Conservation (phyloP, 2,888 invertebrate species). For the Himalopsyche kuldschensis region DNA sequence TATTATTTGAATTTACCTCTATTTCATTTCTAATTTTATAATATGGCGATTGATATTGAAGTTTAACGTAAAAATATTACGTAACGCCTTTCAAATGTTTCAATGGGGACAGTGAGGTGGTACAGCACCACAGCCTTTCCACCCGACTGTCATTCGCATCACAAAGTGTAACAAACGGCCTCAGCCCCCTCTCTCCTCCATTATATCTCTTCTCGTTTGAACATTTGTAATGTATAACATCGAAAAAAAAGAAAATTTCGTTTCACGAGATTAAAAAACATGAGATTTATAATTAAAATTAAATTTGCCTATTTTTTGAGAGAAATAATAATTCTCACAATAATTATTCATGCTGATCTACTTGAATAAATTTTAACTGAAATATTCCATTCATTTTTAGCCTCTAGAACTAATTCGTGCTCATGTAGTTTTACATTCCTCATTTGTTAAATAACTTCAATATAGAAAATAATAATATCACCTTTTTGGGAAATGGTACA, state of each 20-base stretch:
- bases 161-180: conserved; percentile 10
- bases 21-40: no score
- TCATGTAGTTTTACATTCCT: no score
- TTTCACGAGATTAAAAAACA: neutral
- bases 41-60: neutral
- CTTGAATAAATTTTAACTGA: no score
- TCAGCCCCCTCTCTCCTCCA: neutral
- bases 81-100: neutral
- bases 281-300: neutral
- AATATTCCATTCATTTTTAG: no score
- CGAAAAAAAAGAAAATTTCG: neutral
- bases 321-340: no score
- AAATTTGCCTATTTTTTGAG: neutral
- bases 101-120: neutral
- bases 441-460: no score
- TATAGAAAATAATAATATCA: no score
- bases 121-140: neutral
- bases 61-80: neutral
- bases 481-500: no score
- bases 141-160: neutral
- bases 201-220: conserved; percentile 6
- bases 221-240: neutral
- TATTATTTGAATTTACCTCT: no score
- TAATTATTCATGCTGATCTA: no score
- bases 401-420: no score